A percentile compares a stretch with the other conserved stretches of the same genome.
phyloP scores from a whole-genome alignment of 2,113 vertebrate species.

The Pachycephala philippinensis region DNA sequence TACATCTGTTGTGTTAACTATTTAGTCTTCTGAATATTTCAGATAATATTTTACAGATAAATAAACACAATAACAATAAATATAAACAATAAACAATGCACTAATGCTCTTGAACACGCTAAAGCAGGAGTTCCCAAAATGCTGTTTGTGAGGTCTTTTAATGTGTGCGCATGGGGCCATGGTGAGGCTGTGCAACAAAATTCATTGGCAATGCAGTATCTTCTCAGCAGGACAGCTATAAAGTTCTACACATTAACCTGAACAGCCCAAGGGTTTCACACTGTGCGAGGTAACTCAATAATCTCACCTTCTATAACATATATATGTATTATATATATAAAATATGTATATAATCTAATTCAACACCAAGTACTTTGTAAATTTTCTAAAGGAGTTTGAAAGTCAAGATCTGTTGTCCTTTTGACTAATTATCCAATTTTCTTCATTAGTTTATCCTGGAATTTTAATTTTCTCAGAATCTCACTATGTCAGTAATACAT shows the following conservation, averaged over 20 bases:
- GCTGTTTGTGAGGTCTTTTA: background rate
- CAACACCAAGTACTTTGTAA: background rate
- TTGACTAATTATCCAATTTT: background rate
- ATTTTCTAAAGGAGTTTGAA: background rate
- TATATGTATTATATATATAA: background rate
- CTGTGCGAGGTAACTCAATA: background rate
- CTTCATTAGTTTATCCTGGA: background rate
- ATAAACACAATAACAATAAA: background rate
- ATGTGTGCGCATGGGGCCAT: fast-evolving
- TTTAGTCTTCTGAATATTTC: background rate
- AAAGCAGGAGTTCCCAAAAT: background rate
- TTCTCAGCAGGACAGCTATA: background rate
- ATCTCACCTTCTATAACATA: background rate
- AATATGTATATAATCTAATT: background rate
- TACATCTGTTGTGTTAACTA: background rate
- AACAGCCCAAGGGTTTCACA: background rate
- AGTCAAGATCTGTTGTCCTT: background rate
- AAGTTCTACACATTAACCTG: background rate
- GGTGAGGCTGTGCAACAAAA: background rate
- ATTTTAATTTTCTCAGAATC: background rate
- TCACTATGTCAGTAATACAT: background rate
- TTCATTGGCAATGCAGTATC: fast-evolving
- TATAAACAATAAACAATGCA: background rate
- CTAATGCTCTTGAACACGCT: background rate
- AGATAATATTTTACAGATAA: background rate